A percentile compares a stretch with the other conserved stretches of the same genome.
Conservation (phyloP, 1,140 invertebrate species). For the Bombus confusus region DNA sequence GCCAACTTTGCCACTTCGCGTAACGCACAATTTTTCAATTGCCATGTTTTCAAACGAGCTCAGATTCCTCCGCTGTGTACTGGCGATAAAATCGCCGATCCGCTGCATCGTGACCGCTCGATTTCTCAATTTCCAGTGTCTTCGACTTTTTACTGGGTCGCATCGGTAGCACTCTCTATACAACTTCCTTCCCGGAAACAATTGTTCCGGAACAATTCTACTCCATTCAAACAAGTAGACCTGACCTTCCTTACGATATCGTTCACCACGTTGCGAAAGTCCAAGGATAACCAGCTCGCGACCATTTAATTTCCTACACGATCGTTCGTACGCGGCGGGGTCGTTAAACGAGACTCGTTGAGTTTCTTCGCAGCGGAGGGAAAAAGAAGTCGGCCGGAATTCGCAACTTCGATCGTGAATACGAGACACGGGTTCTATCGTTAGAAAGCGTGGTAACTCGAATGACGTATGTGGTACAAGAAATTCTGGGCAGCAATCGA, state of each 20-base stretch:
- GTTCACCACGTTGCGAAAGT: conserved; percentile 32
- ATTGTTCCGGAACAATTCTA: conserved; percentile 15
- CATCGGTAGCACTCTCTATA: conserved; percentile 6
- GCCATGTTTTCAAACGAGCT: neutral
- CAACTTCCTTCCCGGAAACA: conserved; percentile 15
- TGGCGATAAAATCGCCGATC: neutral
- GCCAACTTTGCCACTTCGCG: too few relatives aligned
- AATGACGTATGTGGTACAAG: conserved; percentile 67
- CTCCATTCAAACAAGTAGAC: conserved; percentile 45
- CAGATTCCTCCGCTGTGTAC: neutral
- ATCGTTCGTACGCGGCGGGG: neutral
- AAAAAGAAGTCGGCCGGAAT: conserved; percentile 41
- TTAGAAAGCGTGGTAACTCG: conserved; percentile 69
- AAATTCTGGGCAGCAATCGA: conserved; percentile 59
- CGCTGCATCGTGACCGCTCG: neutral
- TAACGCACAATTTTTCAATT: too few relatives aligned
- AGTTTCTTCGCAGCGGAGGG: neutral
- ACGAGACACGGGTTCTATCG: conserved; percentile 63
- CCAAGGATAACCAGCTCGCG: conserved; percentile 31
- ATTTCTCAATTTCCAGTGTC: conserved; percentile 24
- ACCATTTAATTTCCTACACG: neutral
- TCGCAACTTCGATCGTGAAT: conserved; percentile 52
- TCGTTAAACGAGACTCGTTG: neutral
- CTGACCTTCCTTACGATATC: conserved; percentile 48
- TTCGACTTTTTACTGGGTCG: conserved; percentile 47